Conservation (phyloP, 2,888 invertebrate species). For the Gerosis bhagava region DNA sequence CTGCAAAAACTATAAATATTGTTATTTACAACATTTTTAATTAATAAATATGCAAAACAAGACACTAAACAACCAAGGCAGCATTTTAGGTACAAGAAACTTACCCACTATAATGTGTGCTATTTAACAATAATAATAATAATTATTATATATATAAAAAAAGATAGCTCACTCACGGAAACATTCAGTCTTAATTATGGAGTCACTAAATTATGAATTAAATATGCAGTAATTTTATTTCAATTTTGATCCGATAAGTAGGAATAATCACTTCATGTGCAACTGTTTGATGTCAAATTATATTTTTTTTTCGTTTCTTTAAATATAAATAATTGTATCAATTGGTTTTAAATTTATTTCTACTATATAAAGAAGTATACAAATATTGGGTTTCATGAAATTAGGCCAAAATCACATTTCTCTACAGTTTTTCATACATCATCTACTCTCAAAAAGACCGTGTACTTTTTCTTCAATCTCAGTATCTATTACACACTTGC, state of each 20-base stretch:
- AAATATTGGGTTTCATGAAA: background rate
- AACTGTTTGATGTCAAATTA: no score
- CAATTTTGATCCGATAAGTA: no score
- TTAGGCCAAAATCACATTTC: conserved; percentile 12
- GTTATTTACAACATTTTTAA: no score
- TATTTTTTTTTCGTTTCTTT: background rate
- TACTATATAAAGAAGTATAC: conserved; percentile 1
- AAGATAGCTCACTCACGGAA: conserved; percentile 48
- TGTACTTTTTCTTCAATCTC: no score
- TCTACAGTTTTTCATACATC: no score
- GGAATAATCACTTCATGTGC: no score
- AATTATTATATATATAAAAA: conserved; percentile 41
- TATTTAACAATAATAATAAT: no score
- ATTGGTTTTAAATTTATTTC: background rate
- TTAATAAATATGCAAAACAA: conserved; percentile 56
- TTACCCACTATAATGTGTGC: conserved; percentile 44
- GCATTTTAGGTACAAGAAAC: conserved; percentile 48
- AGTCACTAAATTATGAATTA: conserved; percentile 13
- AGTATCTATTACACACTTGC: no score
- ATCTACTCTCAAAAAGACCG: no score
- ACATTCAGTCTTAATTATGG: conserved; percentile 51
- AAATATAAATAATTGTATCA: conserved; percentile 11
- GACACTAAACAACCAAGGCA: conserved; percentile 41
- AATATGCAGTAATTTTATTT: no score
- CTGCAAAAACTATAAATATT: conserved; percentile 38